Conservation (phyloP, 1,140 invertebrate genomes). For the Acromyrmex charruanus region DNA sequence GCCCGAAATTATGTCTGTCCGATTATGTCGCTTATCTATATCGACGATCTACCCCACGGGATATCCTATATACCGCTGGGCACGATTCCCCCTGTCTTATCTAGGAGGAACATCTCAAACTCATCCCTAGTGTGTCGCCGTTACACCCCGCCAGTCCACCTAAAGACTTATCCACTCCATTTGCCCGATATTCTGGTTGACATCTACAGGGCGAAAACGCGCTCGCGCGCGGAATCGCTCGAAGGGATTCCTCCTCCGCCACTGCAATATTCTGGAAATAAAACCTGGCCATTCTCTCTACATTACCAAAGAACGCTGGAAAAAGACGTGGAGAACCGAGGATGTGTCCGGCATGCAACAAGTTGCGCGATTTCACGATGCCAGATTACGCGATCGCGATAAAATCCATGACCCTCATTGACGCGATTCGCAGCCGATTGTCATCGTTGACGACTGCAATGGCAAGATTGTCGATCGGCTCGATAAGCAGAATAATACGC, state of each 20-base stretch:
- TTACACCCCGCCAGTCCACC: constrained; percentile 48
- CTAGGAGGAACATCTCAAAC: constrained; percentile 67
- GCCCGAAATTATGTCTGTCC: constrained; percentile 67
- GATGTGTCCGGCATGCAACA: constrained; percentile 53
- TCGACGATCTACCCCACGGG: constrained; percentile 61
- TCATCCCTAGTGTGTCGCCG: constrained; percentile 59
- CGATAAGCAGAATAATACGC: constrained; percentile 66
- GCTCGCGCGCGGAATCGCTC: constrained; percentile 5
- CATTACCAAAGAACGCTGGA: constrained; percentile 24
- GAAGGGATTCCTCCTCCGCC: not conserved
- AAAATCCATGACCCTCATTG: constrained; percentile 30
- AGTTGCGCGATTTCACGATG: constrained; percentile 58
- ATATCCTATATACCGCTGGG: constrained; percentile 69
- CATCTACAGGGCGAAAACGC: constrained; percentile 46
- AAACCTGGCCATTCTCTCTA: constrained; percentile 14
- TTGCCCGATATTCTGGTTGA: constrained; percentile 63
- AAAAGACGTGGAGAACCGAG: constrained; percentile 26
- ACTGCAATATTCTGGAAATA: constrained; percentile 12
- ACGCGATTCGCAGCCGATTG: constrained; percentile 21
- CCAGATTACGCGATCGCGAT: constrained; percentile 55
- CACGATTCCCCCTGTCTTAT: constrained; percentile 65
- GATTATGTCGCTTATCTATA: constrained; percentile 69
- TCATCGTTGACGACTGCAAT: constrained; percentile 63
- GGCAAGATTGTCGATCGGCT: constrained; percentile 50
- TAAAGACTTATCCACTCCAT: constrained; percentile 69